These are phyloP conservation scores for Brachirus orientalis DNA, from an alignment of 2,113 vertebrate species.

Conservation along the genomic window DNA sequence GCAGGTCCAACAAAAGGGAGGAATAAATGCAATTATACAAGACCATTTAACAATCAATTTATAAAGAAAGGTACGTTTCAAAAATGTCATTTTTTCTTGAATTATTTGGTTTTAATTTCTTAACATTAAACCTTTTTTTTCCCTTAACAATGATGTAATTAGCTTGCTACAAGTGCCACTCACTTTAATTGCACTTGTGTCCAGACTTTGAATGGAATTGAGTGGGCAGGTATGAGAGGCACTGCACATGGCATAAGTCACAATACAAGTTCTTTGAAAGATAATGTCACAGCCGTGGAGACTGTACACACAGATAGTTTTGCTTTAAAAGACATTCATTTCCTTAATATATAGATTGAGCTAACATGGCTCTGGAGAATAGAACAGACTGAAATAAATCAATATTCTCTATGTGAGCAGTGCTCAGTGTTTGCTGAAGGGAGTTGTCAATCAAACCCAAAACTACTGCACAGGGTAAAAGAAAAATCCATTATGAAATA, in stretches of 20 bases:
- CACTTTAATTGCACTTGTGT: conserved; percentile 40
- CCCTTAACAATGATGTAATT: conserved; percentile 26
- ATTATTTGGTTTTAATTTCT: too few relatives aligned
- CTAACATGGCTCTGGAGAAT: conserved; percentile 4
- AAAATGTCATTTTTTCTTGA: too few relatives aligned
- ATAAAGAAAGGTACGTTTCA: too few relatives aligned
- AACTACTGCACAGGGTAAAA: conserved; percentile 24
- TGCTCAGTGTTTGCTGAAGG: conserved; percentile 10
- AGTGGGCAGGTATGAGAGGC: conserved; percentile 49
- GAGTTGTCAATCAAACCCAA: conserved; percentile 36
- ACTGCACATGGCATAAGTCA: too few relatives aligned
- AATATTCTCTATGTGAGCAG: conserved; percentile 13
- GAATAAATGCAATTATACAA: too few relatives aligned
- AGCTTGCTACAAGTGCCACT: conserved; percentile 31
- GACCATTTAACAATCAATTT: too few relatives aligned
- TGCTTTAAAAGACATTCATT: conserved; percentile 1
- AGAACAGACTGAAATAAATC: conserved; percentile 13
- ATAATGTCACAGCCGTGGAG: conserved; percentile 2
- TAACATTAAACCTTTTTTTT: too few relatives aligned
- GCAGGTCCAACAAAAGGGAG: too few relatives aligned
- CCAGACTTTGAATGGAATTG: conserved; percentile 31
- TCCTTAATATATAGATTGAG: conserved; percentile 8
- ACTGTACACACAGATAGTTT: background rate
- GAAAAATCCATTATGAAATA: conserved; percentile 25
- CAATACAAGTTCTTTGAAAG: conserved; percentile 3